phyloP scores from a whole-genome alignment of 2,113 vertebrate genomes.

The Ibidorhyncha struthersii region DNA sequence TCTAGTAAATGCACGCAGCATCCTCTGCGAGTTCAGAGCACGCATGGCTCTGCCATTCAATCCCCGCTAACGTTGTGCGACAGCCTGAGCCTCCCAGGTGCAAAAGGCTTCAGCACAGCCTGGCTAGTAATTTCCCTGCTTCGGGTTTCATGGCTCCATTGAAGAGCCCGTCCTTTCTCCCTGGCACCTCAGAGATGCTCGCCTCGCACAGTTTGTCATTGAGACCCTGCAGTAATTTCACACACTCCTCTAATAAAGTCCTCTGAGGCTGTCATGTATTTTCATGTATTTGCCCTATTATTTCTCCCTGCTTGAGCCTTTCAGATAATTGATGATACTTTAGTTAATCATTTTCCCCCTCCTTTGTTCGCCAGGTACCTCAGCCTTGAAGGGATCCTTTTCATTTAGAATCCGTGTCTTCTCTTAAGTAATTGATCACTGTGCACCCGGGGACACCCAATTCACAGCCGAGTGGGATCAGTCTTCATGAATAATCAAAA shows the following conservation, averaged over 20 bases:
- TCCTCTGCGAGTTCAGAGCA: background rate
- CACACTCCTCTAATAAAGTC: constrained; percentile 67
- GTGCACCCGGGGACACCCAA: constrained; percentile 55
- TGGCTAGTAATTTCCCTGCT: background rate
- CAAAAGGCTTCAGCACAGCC: background rate
- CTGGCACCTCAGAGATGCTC: background rate
- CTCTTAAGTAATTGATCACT: constrained; percentile 75
- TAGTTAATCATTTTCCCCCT: constrained; percentile 78
- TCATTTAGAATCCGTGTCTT: constrained; percentile 73
- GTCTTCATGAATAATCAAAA: constrained; percentile 81
- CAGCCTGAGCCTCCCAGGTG: background rate
- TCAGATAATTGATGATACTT: constrained; percentile 79
- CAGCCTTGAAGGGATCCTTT: constrained; percentile 73
- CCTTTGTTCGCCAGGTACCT: constrained; percentile 80
- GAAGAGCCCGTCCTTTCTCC: background rate
- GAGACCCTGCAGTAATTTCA: constrained; percentile 60
- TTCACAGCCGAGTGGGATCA: constrained; percentile 51
- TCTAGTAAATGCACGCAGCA: background rate
- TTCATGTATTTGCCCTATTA: constrained; percentile 73
- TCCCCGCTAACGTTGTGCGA: background rate
- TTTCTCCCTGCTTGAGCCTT: constrained; percentile 77
- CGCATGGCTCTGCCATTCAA: background rate
- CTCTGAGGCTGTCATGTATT: constrained; percentile 66
- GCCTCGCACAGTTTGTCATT: background rate
- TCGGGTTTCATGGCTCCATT: background rate